A percentile compares a stretch with the other conserved stretches of the same genome.
phyloP scores from a whole-genome alignment of 2,113 vertebrate genomes.

The Lepisosteus osseus region DNA sequence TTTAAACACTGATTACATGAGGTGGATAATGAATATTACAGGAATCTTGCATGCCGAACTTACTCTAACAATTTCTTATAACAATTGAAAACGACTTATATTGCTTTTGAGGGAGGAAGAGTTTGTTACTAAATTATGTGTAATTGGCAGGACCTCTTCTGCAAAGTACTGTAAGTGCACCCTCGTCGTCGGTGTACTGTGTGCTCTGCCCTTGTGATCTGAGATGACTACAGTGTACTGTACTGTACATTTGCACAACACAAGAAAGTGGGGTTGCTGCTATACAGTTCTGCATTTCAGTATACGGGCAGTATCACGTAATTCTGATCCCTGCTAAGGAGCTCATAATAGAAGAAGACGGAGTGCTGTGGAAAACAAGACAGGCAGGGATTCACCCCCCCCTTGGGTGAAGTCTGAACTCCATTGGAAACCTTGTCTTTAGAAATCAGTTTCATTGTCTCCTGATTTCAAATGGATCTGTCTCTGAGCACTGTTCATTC shows the following conservation, averaged over 20 bases:
- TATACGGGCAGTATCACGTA: neutral
- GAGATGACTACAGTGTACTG: neutral
- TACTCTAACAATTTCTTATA: too few relatives aligned
- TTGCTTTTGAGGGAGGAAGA: too few relatives aligned
- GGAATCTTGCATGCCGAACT: too few relatives aligned
- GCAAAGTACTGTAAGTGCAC: neutral
- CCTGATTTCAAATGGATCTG: too few relatives aligned
- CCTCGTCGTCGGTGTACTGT: neutral
- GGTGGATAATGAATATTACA: too few relatives aligned
- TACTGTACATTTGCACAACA: neutral
- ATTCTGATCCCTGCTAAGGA: neutral
- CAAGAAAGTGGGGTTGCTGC: neutral
- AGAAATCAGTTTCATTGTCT: too few relatives aligned
- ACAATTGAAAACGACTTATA: too few relatives aligned
- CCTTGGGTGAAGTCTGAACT: neutral
- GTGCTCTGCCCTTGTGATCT: neutral
- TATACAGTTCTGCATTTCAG: neutral
- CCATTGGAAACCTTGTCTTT: too few relatives aligned
- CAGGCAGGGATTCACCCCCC: neutral
- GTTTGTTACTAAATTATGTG: too few relatives aligned
- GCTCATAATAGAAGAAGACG: neutral
- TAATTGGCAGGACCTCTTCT: neutral
- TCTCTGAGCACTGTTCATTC: too few relatives aligned
- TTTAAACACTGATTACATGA: too few relatives aligned
- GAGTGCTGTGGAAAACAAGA: neutral